Base-by-base conservation (phyloP, 2,888 invertebrate species). In the Tipula vernalis region DNA sequence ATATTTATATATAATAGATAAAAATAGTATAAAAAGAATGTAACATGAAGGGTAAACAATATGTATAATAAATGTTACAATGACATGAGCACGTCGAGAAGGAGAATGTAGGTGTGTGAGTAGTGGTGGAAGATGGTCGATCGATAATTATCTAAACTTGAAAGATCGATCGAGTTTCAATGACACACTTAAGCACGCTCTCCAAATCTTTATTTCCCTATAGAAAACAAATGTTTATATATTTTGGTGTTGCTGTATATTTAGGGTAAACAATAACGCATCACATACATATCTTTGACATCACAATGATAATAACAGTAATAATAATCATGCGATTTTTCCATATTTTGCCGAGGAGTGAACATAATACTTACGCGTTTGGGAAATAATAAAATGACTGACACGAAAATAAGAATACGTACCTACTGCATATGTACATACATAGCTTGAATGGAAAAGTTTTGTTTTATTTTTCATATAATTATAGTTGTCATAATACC, bases 401-500 rank as follows among this genome's bases (percentile, higher is more conserved):
- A 71, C 28, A 71, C 71, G 71, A 71, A 71, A 71, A 71, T 71
- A 71, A 28, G 28, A 71, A 71, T 28, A 71, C 5, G 12, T 44
- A 44, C 44, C n/a, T n/a, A n/a, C n/a, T n/a, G 10, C 1, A 2
- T 39, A 39, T 39, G 6, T 39, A 5, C 39, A 47, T 47, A n/a
- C n/a, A 71, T 71, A 28, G 28, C 18, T 57, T 57, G 18, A 57
- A 57, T 57, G 57, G 28, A 71, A 28, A 28, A 8, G 13, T 57
- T 8, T 57, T 71, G 12, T 51, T 51, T 51, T 28, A 28, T 71
- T 71, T 28, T 71, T 28, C 71, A 18, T 71, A 28, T 71, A 71
- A 71, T 71, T 71, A 71, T 71, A 71, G 71, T 71, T 71, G 71
- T 71, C 71, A 71, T 71, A 71, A 71, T 71, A 71, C 71, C 71